Evolutionary conservation across 2,888 invertebrate genomes (phyloP), one percentile per base, ranked within the genome.

Genomic region (Perdita meconis): DNA sequence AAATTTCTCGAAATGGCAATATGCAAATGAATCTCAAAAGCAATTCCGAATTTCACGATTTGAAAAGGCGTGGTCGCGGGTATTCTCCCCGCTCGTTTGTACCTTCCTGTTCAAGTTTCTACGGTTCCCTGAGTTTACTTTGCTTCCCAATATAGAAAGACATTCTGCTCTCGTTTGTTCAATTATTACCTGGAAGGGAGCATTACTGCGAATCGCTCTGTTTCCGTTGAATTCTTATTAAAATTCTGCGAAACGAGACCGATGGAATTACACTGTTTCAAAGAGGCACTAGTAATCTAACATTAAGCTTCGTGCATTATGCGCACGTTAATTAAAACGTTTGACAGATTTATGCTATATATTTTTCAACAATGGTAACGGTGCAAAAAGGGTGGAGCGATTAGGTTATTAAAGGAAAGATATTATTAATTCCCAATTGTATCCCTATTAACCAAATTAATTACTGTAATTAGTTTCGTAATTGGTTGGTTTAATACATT

Each of bases 1-100:
- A 87, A 88, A 88, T 89, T 88, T 83, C n/a, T 57, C 44, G 78
- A 77, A 72, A 69, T 69, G 80, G 85, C 72, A 70, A 80, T 81
- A 89, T 88, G 88, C 83, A 87, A 89, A 89, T 85, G 72, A 69
- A 38, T 40, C 70, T 55, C 40, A 74, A 16, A 44, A 73, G 80
- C 78, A 86, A 87, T 87, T 86, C 82, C 63, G 81, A 84, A 87
- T 88, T 86, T 88, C 84, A 87, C 85, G 83, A 86, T 86, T 88
- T 80, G 72, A 64, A 82, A 81, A 81, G 70, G 79, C 70, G 64
- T 64, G 68, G 64, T 61, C 67, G 64, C 69, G 13, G 69, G 73
- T 69, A 79, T 59, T 66, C 67, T 24, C 30, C 10, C 10, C 38
- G 19, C 36, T 40, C 57, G 30, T 34, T 34, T 4, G 47, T 4